These are phyloP conservation scores for Copsychus sechellarum DNA, from an alignment of 2,113 vertebrate species.

Conservation along the genomic window DNA sequence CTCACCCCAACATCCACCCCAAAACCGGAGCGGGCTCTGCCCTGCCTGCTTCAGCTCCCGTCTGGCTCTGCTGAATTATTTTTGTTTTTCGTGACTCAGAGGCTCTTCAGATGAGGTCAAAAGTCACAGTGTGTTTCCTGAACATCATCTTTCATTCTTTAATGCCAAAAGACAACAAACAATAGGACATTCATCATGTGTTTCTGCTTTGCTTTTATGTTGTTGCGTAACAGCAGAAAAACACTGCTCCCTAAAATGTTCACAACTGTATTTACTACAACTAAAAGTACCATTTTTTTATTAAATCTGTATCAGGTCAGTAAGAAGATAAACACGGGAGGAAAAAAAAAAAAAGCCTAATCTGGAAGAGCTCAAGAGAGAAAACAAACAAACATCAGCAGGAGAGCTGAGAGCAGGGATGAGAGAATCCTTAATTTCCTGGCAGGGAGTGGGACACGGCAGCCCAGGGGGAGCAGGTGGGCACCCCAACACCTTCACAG, in stretches of 20 bases:
- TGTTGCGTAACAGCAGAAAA: background rate
- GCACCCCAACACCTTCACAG: background rate
- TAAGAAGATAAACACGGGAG: background rate
- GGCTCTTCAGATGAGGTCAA: background rate
- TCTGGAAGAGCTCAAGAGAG: background rate
- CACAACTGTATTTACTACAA: background rate
- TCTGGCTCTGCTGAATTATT: background rate
- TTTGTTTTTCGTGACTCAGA: conserved; percentile 4
- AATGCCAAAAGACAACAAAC: conserved; percentile 15
- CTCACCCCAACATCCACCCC: background rate
- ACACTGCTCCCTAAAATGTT: background rate
- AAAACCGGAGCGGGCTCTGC: background rate
- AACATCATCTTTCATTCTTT: background rate
- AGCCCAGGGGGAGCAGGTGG: background rate
- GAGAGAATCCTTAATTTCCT: background rate
- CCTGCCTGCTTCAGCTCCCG: background rate
- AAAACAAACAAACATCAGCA: background rate
- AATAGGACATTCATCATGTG: background rate
- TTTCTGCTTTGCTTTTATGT: background rate
- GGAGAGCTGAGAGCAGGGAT: background rate
- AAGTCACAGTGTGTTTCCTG: background rate
- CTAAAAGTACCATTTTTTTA: background rate
- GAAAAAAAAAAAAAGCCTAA: background rate
- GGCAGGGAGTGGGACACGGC: rapidly evolving
- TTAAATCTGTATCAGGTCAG: background rate